Evolutionary conservation across 2,797 vertebrate species (phyloP), one percentile per base, ranked within the genome.

Genomic region (Eptatretus atami): DNA sequence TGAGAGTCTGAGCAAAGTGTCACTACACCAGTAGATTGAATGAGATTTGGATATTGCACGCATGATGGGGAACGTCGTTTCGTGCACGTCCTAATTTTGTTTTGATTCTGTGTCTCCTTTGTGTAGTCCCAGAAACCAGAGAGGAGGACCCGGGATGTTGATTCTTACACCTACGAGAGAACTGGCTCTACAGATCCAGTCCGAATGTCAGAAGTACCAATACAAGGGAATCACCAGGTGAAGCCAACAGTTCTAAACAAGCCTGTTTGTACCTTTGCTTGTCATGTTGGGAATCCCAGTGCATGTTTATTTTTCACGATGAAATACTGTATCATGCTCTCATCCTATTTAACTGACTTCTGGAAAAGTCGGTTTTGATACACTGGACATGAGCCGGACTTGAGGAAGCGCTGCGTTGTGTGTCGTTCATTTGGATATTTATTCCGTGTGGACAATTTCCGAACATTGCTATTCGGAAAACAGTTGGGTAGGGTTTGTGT

Each of bases 151-250:
- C 1, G 87, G 86, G 63, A 94, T 96, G 86, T 72, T 98, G 73
- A 82, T 98, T 66, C 78, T 96, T 68, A 82, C 82, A 57, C 92
- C 90, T 2, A 96, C 90, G 67, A 76, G 88, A 73, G 92, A 98
- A 69, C 72, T 95, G 63, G 90, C 92, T 13, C 78, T 93, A 69
- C 90, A 96, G 52, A 84, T 96, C 31, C 80, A 93, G 70, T 68
- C 75, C 0, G 92, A 98, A 65, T 95, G 87, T 71, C 81, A 66
- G 52, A 95, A 95, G 67, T 93, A 95, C 66, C 72, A 76, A 15
- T 96, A 86, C 69, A 83, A 84, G 74, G 78, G 76, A 69, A 85
- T 86, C 73, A 82, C 77, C 75, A 88, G 84, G 92, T 90, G 74
- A 65, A 13, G 14, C 24, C 57, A 11, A 57, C 52, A 10, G 54